These are phyloP conservation scores for Lagria hirta DNA, from an alignment of 2,888 invertebrate species.

Conservation along the genomic window DNA sequence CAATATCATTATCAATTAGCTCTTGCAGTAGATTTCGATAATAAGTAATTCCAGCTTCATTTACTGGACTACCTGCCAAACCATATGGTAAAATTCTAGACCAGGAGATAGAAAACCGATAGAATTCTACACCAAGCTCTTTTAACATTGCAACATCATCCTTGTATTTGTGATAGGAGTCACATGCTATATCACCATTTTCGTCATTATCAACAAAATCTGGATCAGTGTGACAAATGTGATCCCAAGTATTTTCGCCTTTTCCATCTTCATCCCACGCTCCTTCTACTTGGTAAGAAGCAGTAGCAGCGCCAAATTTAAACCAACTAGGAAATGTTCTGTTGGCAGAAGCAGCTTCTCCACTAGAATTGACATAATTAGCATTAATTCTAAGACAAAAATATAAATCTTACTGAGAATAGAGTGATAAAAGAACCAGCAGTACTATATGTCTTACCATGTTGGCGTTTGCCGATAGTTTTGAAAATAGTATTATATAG, in stretches of 20 bases:
- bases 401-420: too few species aligned
- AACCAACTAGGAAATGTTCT: conserved; percentile 42
- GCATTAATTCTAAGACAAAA: too few species aligned
- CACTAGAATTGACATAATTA: too few species aligned
- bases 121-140: too few species aligned
- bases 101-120: too few species aligned
- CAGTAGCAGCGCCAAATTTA: conserved; percentile 36
- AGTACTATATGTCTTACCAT: too few species aligned
- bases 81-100: too few species aligned
- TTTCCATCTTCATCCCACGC: conserved; percentile 52
- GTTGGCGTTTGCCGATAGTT: too few species aligned
- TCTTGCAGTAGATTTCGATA: conserved; percentile 63
- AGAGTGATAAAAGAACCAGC: too few species aligned
- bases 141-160: conserved; percentile 61
- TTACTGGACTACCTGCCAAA: conserved; percentile 66
- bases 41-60: conserved; percentile 64
- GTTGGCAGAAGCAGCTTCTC: conserved; percentile 25
- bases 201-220: conserved; percentile 57
- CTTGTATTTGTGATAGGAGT: conserved; percentile 64
- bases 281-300: conserved; percentile 43
- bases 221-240: conserved; percentile 58
- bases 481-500: too few species aligned
- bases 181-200: conserved; percentile 64
- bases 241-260: conserved; percentile 69
- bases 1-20: conserved; percentile 56